Evolutionary conservation across 2,888 invertebrate genomes (phyloP).

Genomic region (Leptopterna dolabrata): DNA sequence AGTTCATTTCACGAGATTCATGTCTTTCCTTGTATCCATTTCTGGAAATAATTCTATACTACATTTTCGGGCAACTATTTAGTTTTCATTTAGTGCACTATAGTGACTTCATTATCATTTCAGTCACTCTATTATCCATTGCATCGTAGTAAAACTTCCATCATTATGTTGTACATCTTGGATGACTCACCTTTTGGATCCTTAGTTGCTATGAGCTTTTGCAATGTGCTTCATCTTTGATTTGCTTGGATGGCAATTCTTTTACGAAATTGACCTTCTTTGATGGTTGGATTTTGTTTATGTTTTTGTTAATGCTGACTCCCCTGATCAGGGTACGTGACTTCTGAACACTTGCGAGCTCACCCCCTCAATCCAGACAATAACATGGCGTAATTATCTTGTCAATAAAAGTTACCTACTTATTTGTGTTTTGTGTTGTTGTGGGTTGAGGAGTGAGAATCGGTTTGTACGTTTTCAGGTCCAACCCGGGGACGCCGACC

Average conservation of each 20-base stretch:
- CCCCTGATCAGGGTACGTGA: constrained; percentile 52
- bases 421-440: constrained; percentile 46
- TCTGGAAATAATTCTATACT: neutral
- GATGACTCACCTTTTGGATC: constrained; percentile 47
- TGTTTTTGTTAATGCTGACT: constrained; percentile 53
- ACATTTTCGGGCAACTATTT: neutral
- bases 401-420: constrained; percentile 12
- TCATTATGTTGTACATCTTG: constrained; percentile 34
- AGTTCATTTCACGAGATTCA: neutral
- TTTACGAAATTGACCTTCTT: constrained; percentile 41
- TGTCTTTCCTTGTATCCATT: neutral
- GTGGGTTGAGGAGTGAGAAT: neutral
- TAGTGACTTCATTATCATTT: neutral
- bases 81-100: neutral
- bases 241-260: constrained; percentile 43
- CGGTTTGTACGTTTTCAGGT: constrained; percentile 71
- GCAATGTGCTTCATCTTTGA: constrained; percentile 30
- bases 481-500: constrained; percentile 92
- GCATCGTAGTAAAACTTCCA: constrained; percentile 5
- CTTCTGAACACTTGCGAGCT: constrained; percentile 54
- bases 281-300: constrained; percentile 53
- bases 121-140: constrained; percentile 33
- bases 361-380: constrained; percentile 52
- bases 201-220: constrained; percentile 50
- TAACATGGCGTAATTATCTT: constrained; percentile 53